Base-by-base conservation (phyloP, 2,113 vertebrate genomes). In the Galemys pyrenaicus region DNA sequence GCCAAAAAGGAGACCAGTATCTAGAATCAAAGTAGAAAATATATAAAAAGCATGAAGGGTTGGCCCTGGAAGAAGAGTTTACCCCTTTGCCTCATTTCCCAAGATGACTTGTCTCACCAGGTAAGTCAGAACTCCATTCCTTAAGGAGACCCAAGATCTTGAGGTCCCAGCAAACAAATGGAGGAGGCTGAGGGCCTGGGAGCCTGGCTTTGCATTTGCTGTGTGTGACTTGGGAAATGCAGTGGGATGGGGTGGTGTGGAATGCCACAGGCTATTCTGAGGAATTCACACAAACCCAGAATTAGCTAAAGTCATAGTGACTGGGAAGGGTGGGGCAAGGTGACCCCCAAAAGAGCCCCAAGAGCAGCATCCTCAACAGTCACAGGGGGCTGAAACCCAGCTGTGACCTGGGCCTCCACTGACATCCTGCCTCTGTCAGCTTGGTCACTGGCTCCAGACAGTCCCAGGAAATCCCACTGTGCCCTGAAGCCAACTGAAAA, bases 21-120 rank as follows among this genome's bases (percentile, higher is more conserved):
- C 32, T 92, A 49, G 19, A 91, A 60, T 65, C 77, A 79, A 95
- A 81, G 90, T 46, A 70, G 67, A 62, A 92, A 94, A 78, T 60
- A 44, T 9, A 26, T 5, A 22, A 56, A 7, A 6, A 12, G 44
- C 8, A 35, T 5, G 39, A 79, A 88, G 73, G 56, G 30, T 39
- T 10, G 37, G 28, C 44, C 44, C 73, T 56, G 13, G 78, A 90
- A 68, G 67, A 91, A 79, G 20, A 65, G 83, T 22, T 15, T 30
- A 6, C 30, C 35, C 49, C 62, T 41, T 58, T 32, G 51, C 11
- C 51, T 64, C 2, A n/a, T 37, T 56, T 91, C 54, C 58, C 58
- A 67, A 22, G 2, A 1, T 60, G 67, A 80, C 39, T n/a, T 11
- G 39, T 81, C 58, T 89, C 22, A 49, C 22, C 44, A 64, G 35